A percentile compares a stretch with the other conserved stretches of the same genome.
These are phyloP conservation scores for Enteromius anoplus DNA, from an alignment of 2,797 vertebrate species.

Conservation along the genomic window DNA sequence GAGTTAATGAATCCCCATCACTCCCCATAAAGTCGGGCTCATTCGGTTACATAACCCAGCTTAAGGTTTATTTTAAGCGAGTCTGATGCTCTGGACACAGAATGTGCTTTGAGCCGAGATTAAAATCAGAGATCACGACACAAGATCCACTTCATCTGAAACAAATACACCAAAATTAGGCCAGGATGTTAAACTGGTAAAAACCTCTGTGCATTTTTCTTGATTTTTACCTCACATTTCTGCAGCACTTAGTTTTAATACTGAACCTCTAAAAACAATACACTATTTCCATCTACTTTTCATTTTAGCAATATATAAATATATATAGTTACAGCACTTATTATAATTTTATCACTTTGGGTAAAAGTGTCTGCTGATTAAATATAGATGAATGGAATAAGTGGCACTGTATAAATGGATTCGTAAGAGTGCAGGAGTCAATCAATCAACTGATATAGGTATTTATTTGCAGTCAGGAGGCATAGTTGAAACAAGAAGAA, in stretches of 20 bases:
- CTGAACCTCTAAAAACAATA: background rate
- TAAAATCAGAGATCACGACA: background rate
- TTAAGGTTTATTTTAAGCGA: background rate
- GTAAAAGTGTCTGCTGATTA: too few relatives aligned
- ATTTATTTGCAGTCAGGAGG: constrained; percentile 57
- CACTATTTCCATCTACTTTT: background rate
- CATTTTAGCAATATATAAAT: background rate
- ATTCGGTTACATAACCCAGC: constrained; percentile 15
- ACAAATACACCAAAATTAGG: background rate
- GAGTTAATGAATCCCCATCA: background rate
- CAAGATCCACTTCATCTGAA: constrained; percentile 1
- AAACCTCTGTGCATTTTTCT: background rate
- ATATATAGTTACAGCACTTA: too few relatives aligned
- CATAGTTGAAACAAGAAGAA: constrained; percentile 41
- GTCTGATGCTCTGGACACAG: background rate
- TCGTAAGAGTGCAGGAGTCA: constrained; percentile 14
- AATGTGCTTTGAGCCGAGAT: constrained; percentile 11
- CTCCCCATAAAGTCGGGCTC: background rate
- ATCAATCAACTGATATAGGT: constrained; percentile 16
- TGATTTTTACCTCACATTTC: background rate
- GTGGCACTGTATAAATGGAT: background rate
- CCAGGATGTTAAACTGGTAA: background rate
- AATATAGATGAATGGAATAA: too few relatives aligned
- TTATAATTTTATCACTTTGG: too few relatives aligned
- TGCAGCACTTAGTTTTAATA: background rate